A percentile compares a stretch with the other conserved stretches of the same genome.
phyloP scores from a whole-genome alignment of 2,797 vertebrate species.

The Zalophus californianus region DNA sequence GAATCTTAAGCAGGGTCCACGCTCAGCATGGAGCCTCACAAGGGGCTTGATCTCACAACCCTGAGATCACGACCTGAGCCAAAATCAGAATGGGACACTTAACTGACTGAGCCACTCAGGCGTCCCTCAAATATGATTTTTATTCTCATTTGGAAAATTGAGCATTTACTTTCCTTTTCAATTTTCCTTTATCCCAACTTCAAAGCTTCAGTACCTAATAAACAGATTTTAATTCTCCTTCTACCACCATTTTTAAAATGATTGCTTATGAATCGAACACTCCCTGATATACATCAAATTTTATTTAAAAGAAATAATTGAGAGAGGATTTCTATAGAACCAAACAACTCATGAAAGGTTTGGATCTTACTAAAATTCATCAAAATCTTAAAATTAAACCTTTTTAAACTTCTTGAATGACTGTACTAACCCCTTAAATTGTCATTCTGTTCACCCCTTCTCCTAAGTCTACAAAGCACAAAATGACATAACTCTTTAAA shows the following conservation, averaged over 20 bases:
- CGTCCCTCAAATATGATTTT: background rate
- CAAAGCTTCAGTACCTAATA: background rate
- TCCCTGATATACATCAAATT: background rate
- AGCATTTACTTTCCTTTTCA: background rate
- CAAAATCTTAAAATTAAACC: slow-evolving; percentile 43
- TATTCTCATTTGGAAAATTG: background rate
- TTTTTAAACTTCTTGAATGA: background rate
- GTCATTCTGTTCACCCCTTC: background rate
- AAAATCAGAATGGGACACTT: background rate
- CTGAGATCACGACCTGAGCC: background rate
- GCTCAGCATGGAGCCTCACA: background rate
- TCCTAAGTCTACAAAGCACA: background rate
- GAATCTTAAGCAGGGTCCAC: background rate
- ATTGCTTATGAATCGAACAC: background rate
- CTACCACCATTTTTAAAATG: background rate
- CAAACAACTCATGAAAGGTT: background rate
- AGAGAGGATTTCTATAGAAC: background rate
- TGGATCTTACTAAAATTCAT: background rate
- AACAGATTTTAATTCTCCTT: background rate
- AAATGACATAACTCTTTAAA: background rate
- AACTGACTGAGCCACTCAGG: background rate
- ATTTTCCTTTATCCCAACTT: background rate
- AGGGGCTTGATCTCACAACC: background rate
- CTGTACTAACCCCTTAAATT: background rate
- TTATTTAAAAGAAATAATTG: slow-evolving; percentile 42